These are phyloP conservation scores for Antheraea mylitta DNA, from an alignment of 1,140 invertebrate species.

Conservation along the genomic window DNA sequence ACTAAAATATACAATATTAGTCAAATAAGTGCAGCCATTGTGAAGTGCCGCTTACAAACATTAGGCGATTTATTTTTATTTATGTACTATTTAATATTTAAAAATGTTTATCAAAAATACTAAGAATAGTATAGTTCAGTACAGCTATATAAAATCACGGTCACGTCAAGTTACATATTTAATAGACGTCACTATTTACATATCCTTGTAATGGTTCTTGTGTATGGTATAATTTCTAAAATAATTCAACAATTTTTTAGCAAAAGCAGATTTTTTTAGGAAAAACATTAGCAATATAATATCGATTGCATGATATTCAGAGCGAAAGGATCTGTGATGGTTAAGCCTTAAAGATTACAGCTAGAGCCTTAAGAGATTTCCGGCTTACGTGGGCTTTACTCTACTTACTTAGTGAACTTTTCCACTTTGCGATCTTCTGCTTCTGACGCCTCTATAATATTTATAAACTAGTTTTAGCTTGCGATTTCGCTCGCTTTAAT, in stretches of 20 bases:
- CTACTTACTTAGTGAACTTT: constrained; percentile 45
- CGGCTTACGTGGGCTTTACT: constrained; percentile 43
- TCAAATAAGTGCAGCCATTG: no score
- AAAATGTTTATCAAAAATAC: no score
- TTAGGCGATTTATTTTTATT: no score
- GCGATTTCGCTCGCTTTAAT: no score
- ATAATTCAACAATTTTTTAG: background rate
- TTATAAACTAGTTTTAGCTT: background rate
- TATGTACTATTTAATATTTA: no score
- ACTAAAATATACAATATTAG: no score
- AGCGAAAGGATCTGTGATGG: constrained; percentile 9
- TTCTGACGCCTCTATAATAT: background rate
- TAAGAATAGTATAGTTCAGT: no score
- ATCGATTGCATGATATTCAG: background rate
- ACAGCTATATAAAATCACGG: no score
- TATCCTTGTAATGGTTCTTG: no score
- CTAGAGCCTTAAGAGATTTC: constrained; percentile 47
- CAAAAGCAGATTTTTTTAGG: background rate
- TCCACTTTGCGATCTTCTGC: constrained; percentile 25
- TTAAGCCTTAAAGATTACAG: constrained; percentile 45
- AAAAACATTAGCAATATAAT: background rate
- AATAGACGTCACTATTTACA: no score
- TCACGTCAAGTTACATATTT: no score
- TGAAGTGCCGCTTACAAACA: no score
- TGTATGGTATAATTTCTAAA: background rate